Evolutionary conservation across 2,113 vertebrate genomes (phyloP).

Genomic region (Pelvicachromis taeniatus): DNA sequence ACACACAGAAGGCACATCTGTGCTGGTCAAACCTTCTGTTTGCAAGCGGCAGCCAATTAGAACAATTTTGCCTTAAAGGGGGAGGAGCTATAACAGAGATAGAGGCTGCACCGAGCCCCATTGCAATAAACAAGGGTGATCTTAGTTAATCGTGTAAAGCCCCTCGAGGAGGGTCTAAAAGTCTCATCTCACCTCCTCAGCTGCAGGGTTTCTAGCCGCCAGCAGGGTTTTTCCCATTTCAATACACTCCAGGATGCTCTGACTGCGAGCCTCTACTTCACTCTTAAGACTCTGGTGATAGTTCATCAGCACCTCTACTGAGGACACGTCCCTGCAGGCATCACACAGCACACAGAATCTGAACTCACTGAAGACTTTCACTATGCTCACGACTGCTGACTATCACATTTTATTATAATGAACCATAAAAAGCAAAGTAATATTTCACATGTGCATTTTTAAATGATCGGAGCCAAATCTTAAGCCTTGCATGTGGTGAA

Average conservation of each 20-base stretch:
- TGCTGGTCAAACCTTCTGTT: neutral
- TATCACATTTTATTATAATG: neutral
- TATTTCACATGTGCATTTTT: neutral
- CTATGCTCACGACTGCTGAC: fast-evolving
- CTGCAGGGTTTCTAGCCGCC: slow-evolving; percentile 81
- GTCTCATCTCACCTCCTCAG: slow-evolving; percentile 79
- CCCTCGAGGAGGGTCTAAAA: neutral
- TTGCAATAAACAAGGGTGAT: neutral
- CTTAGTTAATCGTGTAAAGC: neutral
- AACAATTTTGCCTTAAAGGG: neutral
- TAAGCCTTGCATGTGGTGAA: neutral
- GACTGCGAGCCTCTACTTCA: slow-evolving; percentile 83
- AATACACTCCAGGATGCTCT: slow-evolving; percentile 79
- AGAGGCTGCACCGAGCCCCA: neutral
- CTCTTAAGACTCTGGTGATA: slow-evolving; percentile 92
- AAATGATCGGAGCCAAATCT: neutral
- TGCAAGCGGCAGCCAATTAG: neutral
- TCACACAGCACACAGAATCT: neutral
- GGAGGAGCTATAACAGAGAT: neutral
- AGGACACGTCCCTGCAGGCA: slow-evolving; percentile 85
- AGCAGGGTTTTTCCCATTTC: slow-evolving; percentile 88
- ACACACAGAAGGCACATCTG: neutral
- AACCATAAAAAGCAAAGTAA: neutral
- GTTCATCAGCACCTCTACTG: slow-evolving; percentile 93
- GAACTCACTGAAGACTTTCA: neutral